Conservation (phyloP, 1,140 invertebrate species). For the Drosophila pruinosa region DNA sequence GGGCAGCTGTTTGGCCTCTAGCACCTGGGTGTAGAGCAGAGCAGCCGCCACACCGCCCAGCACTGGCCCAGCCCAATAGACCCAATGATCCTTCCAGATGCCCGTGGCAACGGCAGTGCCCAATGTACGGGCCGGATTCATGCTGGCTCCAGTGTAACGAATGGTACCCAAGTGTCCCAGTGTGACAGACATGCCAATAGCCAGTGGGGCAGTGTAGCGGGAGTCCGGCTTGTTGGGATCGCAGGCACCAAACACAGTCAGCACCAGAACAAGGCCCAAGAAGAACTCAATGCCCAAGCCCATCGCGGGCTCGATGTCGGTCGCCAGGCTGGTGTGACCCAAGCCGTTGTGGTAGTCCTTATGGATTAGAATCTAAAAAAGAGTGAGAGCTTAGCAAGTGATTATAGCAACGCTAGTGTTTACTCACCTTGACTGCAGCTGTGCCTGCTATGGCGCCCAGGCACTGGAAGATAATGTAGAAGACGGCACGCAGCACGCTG, state of each 20-base stretch:
- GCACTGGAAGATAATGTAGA: constrained; percentile 93
- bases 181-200: constrained; percentile 94
- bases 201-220: constrained; percentile 91
- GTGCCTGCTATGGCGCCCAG: constrained; percentile 93
- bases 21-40: constrained; percentile 87
- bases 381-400: no score
- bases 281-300: constrained; percentile 95
- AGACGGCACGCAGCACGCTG: constrained; percentile 88
- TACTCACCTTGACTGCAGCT: constrained; percentile 84
- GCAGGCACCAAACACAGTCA: constrained; percentile 94
- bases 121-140: constrained; percentile 95
- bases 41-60: constrained; percentile 90
- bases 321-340: constrained; percentile 86
- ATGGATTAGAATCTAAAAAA: constrained; percentile 86
- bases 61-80: constrained; percentile 95
- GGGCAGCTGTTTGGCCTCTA: constrained; percentile 79
- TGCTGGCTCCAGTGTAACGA: constrained; percentile 92
- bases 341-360: constrained; percentile 84
- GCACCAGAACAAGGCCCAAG: constrained; percentile 93
- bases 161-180: constrained; percentile 94
- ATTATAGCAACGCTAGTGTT: no score
- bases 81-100: constrained; percentile 91
- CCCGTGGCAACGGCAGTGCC: constrained; percentile 92
- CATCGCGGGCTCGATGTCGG: constrained; percentile 88
- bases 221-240: constrained; percentile 87